Percentiles rank a stretch among this genome's conserved stretches.
These are phyloP conservation scores for Drosophila mayri DNA, from an alignment of 1,140 invertebrate genomes.

Conservation along the genomic window DNA sequence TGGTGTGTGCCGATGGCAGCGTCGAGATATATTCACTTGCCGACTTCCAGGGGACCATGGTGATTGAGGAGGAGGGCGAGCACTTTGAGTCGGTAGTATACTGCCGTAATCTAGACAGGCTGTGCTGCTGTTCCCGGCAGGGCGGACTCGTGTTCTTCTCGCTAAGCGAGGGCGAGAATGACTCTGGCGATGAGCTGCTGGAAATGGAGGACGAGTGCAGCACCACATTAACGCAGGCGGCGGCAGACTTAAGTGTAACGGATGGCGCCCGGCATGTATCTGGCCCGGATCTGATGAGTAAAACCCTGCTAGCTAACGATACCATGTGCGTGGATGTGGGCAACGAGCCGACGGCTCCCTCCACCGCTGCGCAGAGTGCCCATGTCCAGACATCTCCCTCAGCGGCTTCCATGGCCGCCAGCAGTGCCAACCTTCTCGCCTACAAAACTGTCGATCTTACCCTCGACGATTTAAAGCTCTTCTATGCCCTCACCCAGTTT, in stretches of 20 bases:
- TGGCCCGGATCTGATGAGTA: slow-evolving; percentile 5
- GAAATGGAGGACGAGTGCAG: slow-evolving; percentile 87
- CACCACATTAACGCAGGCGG: slow-evolving; percentile 76
- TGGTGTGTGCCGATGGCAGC: slow-evolving; percentile 89
- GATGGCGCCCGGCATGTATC: slow-evolving; percentile 47
- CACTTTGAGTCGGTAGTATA: slow-evolving; percentile 91
- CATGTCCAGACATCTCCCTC: slow-evolving; percentile 68
- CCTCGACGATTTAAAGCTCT: slow-evolving; percentile 86
- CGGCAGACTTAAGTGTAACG: slow-evolving; percentile 63
- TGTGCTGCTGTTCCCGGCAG: slow-evolving; percentile 92
- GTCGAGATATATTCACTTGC: slow-evolving; percentile 89
- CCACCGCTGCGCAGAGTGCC: slow-evolving; percentile 23
- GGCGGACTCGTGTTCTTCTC: slow-evolving; percentile 94
- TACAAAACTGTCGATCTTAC: slow-evolving; percentile 86
- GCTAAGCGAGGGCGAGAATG: slow-evolving; percentile 89
- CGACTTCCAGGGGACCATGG: slow-evolving; percentile 88
- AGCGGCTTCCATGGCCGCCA: slow-evolving; percentile 44
- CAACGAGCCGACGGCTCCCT: slow-evolving; percentile 23
- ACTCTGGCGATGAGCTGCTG: slow-evolving; percentile 88
- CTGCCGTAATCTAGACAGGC: slow-evolving; percentile 92
- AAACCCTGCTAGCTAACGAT: slow-evolving; percentile 7
- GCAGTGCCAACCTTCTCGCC: slow-evolving; percentile 85
- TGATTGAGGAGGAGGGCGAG: slow-evolving; percentile 88
- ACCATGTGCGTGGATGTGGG: slow-evolving; percentile 53
- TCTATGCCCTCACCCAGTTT: slow-evolving; percentile 89